A percentile compares a stretch with the other conserved stretches of the same genome.
Evolutionary conservation across 2,797 vertebrate species (phyloP).

Genomic region (Eremophila alpestris): DNA sequence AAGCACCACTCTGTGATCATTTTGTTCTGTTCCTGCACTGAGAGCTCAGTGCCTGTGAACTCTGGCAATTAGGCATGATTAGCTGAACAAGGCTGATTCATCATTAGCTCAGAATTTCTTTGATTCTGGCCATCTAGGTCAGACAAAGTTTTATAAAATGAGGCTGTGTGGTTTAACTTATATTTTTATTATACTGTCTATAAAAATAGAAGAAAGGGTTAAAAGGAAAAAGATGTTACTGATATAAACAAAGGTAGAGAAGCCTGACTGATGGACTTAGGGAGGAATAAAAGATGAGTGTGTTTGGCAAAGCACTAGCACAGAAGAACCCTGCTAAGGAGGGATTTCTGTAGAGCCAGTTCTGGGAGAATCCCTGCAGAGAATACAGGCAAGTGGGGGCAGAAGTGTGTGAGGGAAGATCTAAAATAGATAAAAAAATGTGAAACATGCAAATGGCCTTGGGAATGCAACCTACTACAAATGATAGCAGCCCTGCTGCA

Average conservation of each 20-base stretch:
- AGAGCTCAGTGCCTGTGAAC: not conserved
- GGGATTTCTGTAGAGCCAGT: not conserved
- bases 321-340: not conserved
- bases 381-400: not conserved
- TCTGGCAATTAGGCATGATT: not conserved
- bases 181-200: not conserved
- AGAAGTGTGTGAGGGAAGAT: slow-evolving; percentile 1
- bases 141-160: slow-evolving; percentile 19
- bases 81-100: slow-evolving; percentile 4
- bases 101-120: slow-evolving; percentile 6
- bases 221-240: not conserved
- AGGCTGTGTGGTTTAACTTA: not conserved
- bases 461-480: not conserved
- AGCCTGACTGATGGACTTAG: not conserved
- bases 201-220: not conserved
- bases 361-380: slow-evolving; percentile 9
- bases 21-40: not conserved
- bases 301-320: not conserved
- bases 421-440: slow-evolving; percentile 4
- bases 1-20: not conserved
- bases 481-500: not conserved
- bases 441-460: slow-evolving; percentile 1
- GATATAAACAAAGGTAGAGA: not conserved
- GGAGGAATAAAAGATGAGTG: not conserved
- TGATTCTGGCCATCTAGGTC: not conserved